Evolutionary conservation across 2,113 vertebrate genomes (phyloP).

Genomic region (Oreotragus oreotragus): DNA sequence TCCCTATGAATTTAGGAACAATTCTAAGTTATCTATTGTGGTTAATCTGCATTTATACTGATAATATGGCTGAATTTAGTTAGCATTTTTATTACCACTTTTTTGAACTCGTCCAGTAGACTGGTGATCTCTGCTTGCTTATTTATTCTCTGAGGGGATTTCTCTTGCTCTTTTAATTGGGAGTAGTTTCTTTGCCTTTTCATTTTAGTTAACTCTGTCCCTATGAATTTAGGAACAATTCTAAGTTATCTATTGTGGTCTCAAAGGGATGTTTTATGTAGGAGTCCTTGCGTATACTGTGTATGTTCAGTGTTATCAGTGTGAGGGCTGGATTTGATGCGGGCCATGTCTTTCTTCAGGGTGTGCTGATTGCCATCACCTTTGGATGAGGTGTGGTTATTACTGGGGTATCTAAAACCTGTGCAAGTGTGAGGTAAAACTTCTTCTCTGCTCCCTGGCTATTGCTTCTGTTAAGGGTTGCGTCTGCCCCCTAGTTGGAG

Average conservation of each 20-base stretch:
- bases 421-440: not conserved
- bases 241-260: not conserved
- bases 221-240: not conserved
- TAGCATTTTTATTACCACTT: not conserved
- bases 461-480: not conserved
- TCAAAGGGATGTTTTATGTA: not conserved
- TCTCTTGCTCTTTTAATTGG: not conserved
- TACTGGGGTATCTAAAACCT: not conserved
- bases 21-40: not conserved
- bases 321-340: not conserved
- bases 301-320: not conserved
- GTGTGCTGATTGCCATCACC: not conserved
- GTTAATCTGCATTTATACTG: too few species aligned
- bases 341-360: not conserved
- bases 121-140: not conserved
- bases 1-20: not conserved
- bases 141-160: not conserved
- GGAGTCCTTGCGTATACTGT: not conserved
- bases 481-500: not conserved
- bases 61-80: not conserved
- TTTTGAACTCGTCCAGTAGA: not conserved
- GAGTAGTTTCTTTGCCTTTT: not conserved
- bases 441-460: not conserved
- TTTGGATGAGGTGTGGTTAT: not conserved
- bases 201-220: not conserved